Evolutionary conservation across 30 jellyfish, hydroid and myxozoan genomes (phyloP).

Genomic region (Cassiopea andromeda): DNA sequence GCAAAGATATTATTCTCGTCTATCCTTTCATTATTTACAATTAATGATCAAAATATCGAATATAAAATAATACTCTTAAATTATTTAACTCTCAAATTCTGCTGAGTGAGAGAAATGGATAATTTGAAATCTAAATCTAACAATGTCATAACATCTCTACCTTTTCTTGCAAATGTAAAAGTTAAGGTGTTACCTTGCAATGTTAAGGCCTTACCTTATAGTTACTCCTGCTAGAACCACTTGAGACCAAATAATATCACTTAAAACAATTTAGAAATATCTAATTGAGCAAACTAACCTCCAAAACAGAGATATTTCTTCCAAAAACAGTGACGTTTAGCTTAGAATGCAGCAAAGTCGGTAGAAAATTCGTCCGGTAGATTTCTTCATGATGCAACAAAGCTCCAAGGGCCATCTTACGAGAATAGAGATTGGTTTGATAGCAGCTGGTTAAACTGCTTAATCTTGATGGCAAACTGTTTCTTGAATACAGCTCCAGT

Average conservation of each 20-base stretch:
- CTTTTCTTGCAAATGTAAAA: no score
- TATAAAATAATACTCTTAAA: no score
- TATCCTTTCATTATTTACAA: neutral
- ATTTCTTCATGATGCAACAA: slow-evolving; percentile 44
- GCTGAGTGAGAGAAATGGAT: no score
- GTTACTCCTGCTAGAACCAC: no score
- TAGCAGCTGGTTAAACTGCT: slow-evolving; percentile 23
- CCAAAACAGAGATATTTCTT: slow-evolving; percentile 47
- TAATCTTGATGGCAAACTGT: slow-evolving; percentile 46
- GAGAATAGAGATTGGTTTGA: slow-evolving; percentile 37
- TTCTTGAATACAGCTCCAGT: slow-evolving; percentile 22
- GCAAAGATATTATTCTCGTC: neutral
- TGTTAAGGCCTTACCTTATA: no score
- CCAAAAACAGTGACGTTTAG: slow-evolving; percentile 48
- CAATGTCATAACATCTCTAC: no score
- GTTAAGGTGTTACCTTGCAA: no score
- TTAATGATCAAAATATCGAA: no score
- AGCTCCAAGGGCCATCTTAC: slow-evolving; percentile 62
- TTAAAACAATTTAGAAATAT: neutral
- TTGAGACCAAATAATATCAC: no score
- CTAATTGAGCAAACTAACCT: slow-evolving; percentile 10
- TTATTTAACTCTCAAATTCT: no score
- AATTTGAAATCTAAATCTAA: no score
- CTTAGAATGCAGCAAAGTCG: slow-evolving; percentile 33
- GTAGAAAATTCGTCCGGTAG: slow-evolving; percentile 46